Evolutionary conservation across 2,113 vertebrate genomes (phyloP).

Genomic region (Spilogale gracilis): DNA sequence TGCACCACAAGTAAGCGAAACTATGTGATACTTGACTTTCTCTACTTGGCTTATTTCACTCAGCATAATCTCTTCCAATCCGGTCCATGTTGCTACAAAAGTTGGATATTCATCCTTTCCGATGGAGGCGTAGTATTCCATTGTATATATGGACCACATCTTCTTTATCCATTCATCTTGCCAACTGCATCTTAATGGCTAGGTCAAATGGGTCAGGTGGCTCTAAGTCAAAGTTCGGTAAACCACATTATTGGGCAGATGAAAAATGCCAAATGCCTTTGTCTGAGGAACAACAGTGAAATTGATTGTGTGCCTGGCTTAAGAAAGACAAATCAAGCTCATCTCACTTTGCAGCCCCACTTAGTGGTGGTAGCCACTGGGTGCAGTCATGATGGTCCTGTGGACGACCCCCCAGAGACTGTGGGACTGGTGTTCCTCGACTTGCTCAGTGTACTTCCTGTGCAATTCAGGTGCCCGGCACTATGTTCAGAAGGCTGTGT

Average conservation of each 20-base stretch:
- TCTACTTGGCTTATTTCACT: no score
- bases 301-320: not conserved
- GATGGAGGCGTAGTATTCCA: no score
- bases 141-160: no score
- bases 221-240: not conserved
- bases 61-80: no score
- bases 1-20: no score
- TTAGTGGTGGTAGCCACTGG: not conserved
- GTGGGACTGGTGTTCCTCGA: not conserved
- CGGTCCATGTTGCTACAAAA: no score
- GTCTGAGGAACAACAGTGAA: not conserved
- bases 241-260: not conserved
- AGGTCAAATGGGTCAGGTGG: not conserved
- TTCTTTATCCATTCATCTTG: not conserved
- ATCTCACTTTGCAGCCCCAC: not conserved
- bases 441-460: not conserved
- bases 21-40: no score
- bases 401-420: no score
- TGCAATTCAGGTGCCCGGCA: accelerated
- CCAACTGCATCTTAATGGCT: not conserved
- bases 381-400: not conserved
- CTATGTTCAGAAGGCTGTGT: not conserved
- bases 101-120: no score
- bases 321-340: not conserved
- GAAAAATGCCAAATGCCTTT: conserved; percentile 16